These are phyloP conservation scores for Microcebus griseorufus DNA, from an alignment of 2,113 vertebrate species.

Conservation along the genomic window DNA sequence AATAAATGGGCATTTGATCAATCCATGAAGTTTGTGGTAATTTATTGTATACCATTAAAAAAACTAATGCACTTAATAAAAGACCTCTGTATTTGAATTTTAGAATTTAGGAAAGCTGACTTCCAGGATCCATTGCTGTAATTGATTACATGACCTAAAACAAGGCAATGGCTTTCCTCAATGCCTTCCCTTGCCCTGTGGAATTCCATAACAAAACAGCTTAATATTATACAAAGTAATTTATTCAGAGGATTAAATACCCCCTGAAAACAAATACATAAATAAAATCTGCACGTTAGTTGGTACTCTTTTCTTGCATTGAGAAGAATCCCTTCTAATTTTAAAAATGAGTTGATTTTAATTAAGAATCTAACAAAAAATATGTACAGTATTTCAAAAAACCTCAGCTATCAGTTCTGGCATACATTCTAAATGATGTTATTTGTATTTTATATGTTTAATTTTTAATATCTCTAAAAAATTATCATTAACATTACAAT, in stretches of 20 bases:
- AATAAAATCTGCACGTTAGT: neutral
- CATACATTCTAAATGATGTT: conserved; percentile 15
- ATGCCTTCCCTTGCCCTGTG: neutral
- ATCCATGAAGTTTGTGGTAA: neutral
- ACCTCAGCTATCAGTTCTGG: neutral
- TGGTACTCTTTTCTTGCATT: neutral
- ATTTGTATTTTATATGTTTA: neutral
- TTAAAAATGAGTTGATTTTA: conserved; percentile 12
- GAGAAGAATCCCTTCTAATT: neutral
- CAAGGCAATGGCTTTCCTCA: neutral
- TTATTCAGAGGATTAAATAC: neutral
- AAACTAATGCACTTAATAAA: neutral
- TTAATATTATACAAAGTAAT: neutral
- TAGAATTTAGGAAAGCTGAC: neutral
- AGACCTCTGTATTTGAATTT: neutral
- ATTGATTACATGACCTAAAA: neutral
- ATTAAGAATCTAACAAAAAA: conserved; percentile 12
- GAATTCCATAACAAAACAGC: neutral
- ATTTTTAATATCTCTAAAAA: conserved; percentile 29
- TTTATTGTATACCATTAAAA: neutral
- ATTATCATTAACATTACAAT: neutral
- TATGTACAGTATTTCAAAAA: neutral
- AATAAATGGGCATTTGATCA: neutral
- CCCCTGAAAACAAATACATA: neutral
- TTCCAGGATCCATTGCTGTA: neutral